phyloP scores from a whole-genome alignment of 2,797 vertebrate genomes.

The Brachymystax lenok region DNA sequence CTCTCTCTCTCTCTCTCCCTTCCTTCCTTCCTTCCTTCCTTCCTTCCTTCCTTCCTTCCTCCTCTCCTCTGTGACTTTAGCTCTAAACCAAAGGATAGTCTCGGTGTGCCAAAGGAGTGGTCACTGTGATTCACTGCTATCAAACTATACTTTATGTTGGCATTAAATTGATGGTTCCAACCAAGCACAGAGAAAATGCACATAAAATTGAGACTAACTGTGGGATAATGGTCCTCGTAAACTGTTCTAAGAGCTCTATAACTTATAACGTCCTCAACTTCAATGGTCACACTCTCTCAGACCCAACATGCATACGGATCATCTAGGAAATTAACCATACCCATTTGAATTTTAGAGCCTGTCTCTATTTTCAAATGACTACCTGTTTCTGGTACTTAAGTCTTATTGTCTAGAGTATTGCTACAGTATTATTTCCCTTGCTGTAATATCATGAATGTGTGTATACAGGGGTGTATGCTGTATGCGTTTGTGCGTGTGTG shows the following conservation, averaged over 20 bases:
- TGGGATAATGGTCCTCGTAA: constrained; percentile 94
- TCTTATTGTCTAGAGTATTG: not conserved
- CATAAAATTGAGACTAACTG: constrained; percentile 96
- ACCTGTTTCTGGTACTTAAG: not conserved
- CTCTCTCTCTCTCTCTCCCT: constrained; percentile 49
- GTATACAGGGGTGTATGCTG: constrained; percentile 6
- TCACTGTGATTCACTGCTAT: constrained; percentile 77
- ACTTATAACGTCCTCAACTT: constrained; percentile 68
- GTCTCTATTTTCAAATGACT: not conserved
- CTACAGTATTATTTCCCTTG: not conserved
- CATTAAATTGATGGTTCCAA: constrained; percentile 97
- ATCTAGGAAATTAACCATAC: constrained; percentile 52
- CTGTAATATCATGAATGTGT: not conserved
- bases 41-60: too few relatives aligned
- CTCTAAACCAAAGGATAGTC: constrained; percentile 71
- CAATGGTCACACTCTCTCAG: constrained; percentile 57
- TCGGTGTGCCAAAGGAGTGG: constrained; percentile 37
- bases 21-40: too few relatives aligned
- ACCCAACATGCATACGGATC: constrained; percentile 42
- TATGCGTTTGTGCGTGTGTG: not conserved
- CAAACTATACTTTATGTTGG: constrained; percentile 82
- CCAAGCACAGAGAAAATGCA: constrained; percentile 96
- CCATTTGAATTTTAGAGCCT: constrained; percentile 1
- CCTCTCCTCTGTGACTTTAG: constrained; percentile 70
- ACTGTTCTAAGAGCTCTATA: constrained; percentile 79